Evolutionary conservation across 2,797 vertebrate species (phyloP).

Genomic region (Megaceryle alcyon): DNA sequence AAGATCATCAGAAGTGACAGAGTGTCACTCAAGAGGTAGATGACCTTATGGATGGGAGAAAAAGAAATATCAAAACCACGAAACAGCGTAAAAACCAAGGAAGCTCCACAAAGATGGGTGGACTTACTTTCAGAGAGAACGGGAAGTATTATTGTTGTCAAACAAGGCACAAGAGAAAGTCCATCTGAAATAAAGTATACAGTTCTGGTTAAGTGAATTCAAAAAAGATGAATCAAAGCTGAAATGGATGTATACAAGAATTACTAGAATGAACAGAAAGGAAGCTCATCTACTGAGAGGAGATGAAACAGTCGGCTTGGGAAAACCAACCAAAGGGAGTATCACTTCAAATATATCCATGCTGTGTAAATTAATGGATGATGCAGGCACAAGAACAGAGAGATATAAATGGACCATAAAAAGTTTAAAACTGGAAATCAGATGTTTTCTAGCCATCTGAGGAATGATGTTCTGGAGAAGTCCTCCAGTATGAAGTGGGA

Average conservation of each 20-base stretch:
- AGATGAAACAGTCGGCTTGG: background rate
- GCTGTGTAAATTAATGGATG: background rate
- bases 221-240: background rate
- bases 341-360: background rate
- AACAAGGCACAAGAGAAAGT: background rate
- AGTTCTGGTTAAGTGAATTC: background rate
- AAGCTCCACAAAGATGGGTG: background rate
- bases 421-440: background rate
- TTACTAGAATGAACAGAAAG: background rate
- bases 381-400: background rate
- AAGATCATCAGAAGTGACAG: background rate
- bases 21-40: background rate
- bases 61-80: background rate
- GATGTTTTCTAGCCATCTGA: background rate
- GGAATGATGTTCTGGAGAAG: background rate
- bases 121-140: background rate
- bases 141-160: background rate
- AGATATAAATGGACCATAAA: background rate
- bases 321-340: background rate
- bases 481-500: background rate
- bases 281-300: background rate
- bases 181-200: background rate
- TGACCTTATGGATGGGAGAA: background rate
- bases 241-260: background rate
- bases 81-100: background rate